phyloP scores from a whole-genome alignment of 2,888 invertebrate genomes.

The Sturmia bella region DNA sequence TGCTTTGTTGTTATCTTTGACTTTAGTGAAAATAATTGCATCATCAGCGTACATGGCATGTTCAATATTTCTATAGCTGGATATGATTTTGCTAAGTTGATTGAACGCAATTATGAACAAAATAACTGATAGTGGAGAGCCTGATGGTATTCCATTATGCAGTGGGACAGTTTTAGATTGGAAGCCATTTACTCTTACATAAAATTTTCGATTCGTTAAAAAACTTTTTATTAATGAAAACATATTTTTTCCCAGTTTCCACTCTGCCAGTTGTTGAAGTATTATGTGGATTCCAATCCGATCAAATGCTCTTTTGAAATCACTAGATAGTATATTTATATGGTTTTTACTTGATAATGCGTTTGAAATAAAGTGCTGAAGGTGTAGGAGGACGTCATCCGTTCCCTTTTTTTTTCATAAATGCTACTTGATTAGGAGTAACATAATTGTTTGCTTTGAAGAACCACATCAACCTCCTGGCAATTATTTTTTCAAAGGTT shows the following conservation, averaged over 20 bases:
- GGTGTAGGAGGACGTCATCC: too few species aligned
- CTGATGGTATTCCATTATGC: too few species aligned
- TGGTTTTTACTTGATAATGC: constrained; percentile 2
- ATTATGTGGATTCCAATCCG: constrained; percentile 2
- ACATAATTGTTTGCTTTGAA: too few species aligned
- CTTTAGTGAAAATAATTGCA: constrained; percentile 15
- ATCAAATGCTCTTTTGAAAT: constrained; percentile 19
- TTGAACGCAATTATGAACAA: constrained; percentile 28
- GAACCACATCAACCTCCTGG: too few species aligned
- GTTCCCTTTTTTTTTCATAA: too few species aligned
- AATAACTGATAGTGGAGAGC: not conserved
- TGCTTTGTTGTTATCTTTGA: constrained; percentile 1
- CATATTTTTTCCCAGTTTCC: not conserved
- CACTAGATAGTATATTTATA: constrained; percentile 9
- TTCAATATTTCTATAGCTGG: not conserved
- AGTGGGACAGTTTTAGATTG: not conserved
- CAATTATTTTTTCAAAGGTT: too few species aligned
- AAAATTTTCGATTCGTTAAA: not conserved
- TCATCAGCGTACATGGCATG: constrained; percentile 28
- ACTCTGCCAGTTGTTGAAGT: not conserved
- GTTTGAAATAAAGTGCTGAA: too few species aligned
- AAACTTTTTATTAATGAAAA: not conserved
- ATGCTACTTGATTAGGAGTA: too few species aligned
- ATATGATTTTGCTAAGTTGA: constrained; percentile 21
- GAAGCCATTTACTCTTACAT: not conserved